A percentile compares a stretch with the other conserved stretches of the same genome.
These are phyloP conservation scores for Prionailurus viverrinus DNA, from an alignment of 2,113 vertebrate genomes.

Conservation along the genomic window DNA sequence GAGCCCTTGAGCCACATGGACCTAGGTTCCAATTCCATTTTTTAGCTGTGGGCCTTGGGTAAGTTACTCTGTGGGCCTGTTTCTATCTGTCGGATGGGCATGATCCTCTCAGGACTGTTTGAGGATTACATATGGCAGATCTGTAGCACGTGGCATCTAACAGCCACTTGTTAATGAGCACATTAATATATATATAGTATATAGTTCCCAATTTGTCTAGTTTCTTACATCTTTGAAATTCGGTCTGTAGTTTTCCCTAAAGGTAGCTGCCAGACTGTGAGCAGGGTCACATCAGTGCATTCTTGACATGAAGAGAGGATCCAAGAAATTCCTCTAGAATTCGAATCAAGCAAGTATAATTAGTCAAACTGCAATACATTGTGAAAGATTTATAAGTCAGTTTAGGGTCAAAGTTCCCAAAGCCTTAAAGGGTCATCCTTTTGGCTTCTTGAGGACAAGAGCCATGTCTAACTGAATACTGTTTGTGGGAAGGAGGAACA, in stretches of 20 bases:
- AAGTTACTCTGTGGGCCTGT: neutral
- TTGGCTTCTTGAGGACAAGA: neutral
- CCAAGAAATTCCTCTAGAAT: slow-evolving; percentile 21
- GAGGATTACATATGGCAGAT: neutral
- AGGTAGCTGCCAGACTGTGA: neutral
- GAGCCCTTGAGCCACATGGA: neutral
- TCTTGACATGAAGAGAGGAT: neutral
- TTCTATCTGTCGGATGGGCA: neutral
- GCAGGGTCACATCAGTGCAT: neutral
- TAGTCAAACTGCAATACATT: neutral
- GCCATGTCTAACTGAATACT: neutral
- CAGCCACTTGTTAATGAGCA: neutral
- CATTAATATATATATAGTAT: too few relatives aligned
- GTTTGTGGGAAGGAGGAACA: neutral
- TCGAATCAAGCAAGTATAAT: neutral
- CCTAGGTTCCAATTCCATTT: neutral
- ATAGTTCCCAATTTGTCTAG: neutral
- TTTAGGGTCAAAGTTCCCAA: neutral
- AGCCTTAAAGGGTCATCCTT: neutral
- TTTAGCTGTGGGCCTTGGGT: neutral
- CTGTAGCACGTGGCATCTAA: neutral
- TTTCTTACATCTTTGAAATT: neutral
- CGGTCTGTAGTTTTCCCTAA: neutral
- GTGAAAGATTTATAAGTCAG: neutral
- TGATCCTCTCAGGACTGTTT: neutral